Conservation (phyloP, 2,797 vertebrate species). For the Sebastes taczanowskii region DNA sequence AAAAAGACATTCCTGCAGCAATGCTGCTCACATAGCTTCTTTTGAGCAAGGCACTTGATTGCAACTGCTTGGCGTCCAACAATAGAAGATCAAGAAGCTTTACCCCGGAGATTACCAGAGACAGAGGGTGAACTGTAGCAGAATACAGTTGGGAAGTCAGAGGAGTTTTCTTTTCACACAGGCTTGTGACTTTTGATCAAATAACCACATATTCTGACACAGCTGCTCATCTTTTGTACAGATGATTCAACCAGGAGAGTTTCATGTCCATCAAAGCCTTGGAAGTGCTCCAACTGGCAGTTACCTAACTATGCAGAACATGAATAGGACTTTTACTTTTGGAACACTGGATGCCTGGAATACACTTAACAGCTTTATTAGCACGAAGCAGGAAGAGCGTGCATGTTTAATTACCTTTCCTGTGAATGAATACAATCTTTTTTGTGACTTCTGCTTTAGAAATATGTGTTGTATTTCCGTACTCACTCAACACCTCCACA, state of each 20-base stretch:
- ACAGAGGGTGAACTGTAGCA: background rate
- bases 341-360: background rate
- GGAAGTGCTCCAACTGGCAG: background rate
- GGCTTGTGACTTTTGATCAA: background rate
- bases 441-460: conserved; percentile 1
- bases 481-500: conserved; percentile 30
- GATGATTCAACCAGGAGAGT: background rate
- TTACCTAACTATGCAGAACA: background rate
- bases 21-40: conserved; percentile 1
- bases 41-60: conserved; percentile 12
- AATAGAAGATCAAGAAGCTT: background rate
- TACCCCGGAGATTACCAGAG: too few species aligned
- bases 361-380: background rate
- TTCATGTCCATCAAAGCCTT: background rate
- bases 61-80: conserved; percentile 4
- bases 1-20: conserved; percentile 3
- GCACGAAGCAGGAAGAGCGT: background rate
- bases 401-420: conserved; percentile 5
- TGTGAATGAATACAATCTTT: background rate
- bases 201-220: background rate
- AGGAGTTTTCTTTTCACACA: background rate
- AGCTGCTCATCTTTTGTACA: background rate
- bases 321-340: background rate
- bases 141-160: background rate
- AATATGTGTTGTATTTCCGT: background rate